Evolutionary conservation across 2,888 invertebrate species (phyloP).

Genomic region (Sphinx pinastri): DNA sequence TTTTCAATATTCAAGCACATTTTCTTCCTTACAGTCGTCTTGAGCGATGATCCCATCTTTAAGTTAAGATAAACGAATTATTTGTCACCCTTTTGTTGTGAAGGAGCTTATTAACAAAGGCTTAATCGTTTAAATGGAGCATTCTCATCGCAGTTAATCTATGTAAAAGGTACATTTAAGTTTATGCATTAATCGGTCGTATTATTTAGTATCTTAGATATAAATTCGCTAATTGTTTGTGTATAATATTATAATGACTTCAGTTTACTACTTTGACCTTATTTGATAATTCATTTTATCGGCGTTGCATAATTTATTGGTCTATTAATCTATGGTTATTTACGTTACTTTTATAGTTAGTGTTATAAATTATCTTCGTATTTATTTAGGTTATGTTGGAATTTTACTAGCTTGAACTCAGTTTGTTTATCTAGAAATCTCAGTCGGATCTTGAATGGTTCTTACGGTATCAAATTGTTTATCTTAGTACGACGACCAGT

Average conservation of each 20-base stretch:
- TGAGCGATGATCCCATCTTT: slow-evolving; percentile 52
- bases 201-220: slow-evolving; percentile 52
- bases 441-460: too few species aligned
- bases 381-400: neutral
- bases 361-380: neutral
- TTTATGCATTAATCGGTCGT: slow-evolving; percentile 62
- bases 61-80: slow-evolving; percentile 68
- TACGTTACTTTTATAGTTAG: neutral
- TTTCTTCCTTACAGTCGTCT: slow-evolving; percentile 36
- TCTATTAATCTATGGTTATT: neutral
- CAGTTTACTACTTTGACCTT: slow-evolving; percentile 23
- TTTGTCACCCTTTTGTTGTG: slow-evolving; percentile 75
- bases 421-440: neutral
- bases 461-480: too few species aligned
- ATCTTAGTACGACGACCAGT: too few species aligned
- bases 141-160: slow-evolving; percentile 65
- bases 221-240: slow-evolving; percentile 29
- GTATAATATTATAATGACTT: slow-evolving; percentile 12
- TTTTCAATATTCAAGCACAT: slow-evolving; percentile 19
- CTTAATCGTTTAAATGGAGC: slow-evolving; percentile 74
- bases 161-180: slow-evolving; percentile 65
- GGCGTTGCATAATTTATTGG: slow-evolving; percentile 8
- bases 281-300: slow-evolving; percentile 27
- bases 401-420: neutral
- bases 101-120: slow-evolving; percentile 73